These are phyloP conservation scores for Theropithecus gelada DNA, from an alignment of 2,113 vertebrate genomes.

Conservation along the genomic window DNA sequence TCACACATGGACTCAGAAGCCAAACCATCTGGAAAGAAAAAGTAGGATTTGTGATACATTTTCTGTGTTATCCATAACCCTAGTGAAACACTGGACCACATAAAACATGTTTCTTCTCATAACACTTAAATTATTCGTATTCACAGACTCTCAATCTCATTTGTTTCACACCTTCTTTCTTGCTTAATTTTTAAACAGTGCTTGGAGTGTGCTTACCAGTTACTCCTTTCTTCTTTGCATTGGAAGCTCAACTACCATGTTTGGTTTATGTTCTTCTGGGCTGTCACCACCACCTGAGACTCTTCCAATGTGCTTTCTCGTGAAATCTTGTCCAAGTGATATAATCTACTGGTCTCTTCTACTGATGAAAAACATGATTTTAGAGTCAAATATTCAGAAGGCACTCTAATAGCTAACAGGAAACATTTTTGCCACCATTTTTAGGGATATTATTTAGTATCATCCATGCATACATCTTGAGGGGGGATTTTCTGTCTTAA, in stretches of 20 bases:
- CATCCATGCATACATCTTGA: too few relatives aligned
- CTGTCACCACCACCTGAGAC: not conserved
- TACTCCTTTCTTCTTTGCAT: not conserved
- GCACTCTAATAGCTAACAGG: not conserved
- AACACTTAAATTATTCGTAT: not conserved
- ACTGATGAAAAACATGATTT: not conserved
- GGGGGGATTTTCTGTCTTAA: not conserved
- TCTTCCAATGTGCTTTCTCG: not conserved
- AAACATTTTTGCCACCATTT: not conserved
- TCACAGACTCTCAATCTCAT: not conserved
- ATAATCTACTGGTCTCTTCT: not conserved
- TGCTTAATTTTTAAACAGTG: not conserved
- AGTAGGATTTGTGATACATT: not conserved
- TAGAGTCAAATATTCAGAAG: not conserved
- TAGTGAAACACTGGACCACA: not conserved
- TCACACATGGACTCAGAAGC: not conserved
- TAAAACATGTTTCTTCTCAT: not conserved
- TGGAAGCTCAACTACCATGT: not conserved
- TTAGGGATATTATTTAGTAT: not conserved
- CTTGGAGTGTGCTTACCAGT: not conserved
- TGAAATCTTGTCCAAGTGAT: not conserved
- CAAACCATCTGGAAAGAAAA: not conserved
- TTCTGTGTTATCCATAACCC: not conserved
- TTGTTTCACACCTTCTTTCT: not conserved
- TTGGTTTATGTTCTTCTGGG: not conserved